phyloP scores from a whole-genome alignment of 1,140 invertebrate genomes.

The Glomeris maerens region DNA sequence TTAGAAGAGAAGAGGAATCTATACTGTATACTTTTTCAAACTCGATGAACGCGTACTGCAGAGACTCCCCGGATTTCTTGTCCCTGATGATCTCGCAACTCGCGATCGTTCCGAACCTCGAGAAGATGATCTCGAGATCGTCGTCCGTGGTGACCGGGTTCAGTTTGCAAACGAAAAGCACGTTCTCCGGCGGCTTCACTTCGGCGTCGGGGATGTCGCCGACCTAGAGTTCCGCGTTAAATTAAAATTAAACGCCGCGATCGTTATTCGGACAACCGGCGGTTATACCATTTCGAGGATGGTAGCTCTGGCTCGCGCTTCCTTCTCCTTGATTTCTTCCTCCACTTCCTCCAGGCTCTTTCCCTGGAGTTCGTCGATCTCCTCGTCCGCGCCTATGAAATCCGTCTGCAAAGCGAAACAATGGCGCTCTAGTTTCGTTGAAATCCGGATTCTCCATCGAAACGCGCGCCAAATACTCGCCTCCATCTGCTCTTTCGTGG shows the following conservation, averaged over 20 bases:
- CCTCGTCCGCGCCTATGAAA: slow-evolving; percentile 85
- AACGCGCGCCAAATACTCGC: slow-evolving; percentile 32
- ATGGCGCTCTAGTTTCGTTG: too few species aligned
- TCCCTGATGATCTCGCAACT: slow-evolving; percentile 96
- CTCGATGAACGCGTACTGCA: slow-evolving; percentile 99
- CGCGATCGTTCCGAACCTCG: slow-evolving; percentile 84
- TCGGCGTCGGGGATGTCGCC: slow-evolving; percentile 95
- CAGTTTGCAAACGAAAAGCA: slow-evolving; percentile 98
- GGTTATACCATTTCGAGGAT: slow-evolving; percentile 77
- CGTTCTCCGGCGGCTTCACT: slow-evolving; percentile 95
- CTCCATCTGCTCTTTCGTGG: slow-evolving; percentile 56
- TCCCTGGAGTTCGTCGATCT: slow-evolving; percentile 79
- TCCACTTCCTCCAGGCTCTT: slow-evolving; percentile 66
- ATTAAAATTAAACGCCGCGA: neutral
- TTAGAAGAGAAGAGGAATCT: neutral
- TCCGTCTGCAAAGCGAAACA: slow-evolving; percentile 45
- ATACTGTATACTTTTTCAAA: slow-evolving; percentile 59
- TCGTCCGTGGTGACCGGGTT: slow-evolving; percentile 98
- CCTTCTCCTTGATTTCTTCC: slow-evolving; percentile 76
- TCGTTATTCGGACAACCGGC: neutral
- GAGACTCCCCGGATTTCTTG: slow-evolving; percentile 76
- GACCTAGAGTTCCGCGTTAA: slow-evolving; percentile 30
- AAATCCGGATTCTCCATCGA: too few species aligned
- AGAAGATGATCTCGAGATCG: slow-evolving; percentile 95
- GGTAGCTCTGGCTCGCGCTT: slow-evolving; percentile 90